Evolutionary conservation across 53 echinoderm and acorn worm genomes (phyloP).

Genomic region (Paracentrotus lividus): DNA sequence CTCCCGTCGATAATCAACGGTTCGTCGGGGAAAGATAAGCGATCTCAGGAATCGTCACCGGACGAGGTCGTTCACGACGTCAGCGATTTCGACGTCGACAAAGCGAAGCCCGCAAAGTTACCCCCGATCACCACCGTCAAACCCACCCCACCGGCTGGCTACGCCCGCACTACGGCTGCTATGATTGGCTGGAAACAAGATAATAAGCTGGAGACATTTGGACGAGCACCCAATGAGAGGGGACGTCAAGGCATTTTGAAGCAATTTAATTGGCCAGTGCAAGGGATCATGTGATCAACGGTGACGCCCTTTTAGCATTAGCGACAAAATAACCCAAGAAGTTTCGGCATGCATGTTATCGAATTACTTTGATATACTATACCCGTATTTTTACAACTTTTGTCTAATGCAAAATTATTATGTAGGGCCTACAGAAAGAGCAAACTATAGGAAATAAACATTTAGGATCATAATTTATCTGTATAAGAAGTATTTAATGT

Average conservation of each 20-base stretch:
- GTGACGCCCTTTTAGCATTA: not conserved
- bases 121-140: constrained; percentile 25
- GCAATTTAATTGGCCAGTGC: constrained; percentile 91
- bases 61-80: not conserved
- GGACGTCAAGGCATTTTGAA: constrained; percentile 93
- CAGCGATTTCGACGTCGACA: not conserved
- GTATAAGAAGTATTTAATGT: too few relatives aligned
- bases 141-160: constrained; percentile 35
- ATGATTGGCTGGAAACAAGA: constrained; percentile 89
- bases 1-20: constrained; percentile 52
- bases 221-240: constrained; percentile 91
- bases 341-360: too few relatives aligned
- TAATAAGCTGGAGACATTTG: constrained; percentile 85
- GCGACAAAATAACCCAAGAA: too few relatives aligned
- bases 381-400: too few relatives aligned
- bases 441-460: too few relatives aligned
- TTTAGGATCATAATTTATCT: too few relatives aligned
- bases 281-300: constrained; percentile 74
- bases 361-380: too few relatives aligned
- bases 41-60: constrained; percentile 5
- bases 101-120: constrained; percentile 8
- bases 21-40: not conserved
- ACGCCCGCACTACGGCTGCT: constrained; percentile 83
- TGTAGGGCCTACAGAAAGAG: too few relatives aligned
- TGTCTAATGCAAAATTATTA: too few relatives aligned